These are phyloP conservation scores for Drosophila sproati DNA, from an alignment of 1,140 invertebrate genomes.

Conservation along the genomic window DNA sequence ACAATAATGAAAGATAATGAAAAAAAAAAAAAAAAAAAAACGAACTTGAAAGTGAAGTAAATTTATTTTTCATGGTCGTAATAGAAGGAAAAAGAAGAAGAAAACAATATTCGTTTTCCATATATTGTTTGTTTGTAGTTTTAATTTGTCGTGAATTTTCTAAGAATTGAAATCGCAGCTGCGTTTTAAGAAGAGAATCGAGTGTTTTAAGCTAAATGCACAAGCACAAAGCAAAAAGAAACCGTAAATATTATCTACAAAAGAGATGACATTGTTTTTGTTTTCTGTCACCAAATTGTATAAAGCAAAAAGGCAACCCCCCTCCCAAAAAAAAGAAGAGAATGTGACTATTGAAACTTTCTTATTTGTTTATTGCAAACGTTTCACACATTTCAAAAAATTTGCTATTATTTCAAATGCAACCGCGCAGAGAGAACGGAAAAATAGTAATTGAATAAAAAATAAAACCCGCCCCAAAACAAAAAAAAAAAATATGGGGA, in stretches of 20 bases:
- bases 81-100: constrained; percentile 35
- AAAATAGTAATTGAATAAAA: constrained; percentile 36
- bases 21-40: constrained; percentile 33
- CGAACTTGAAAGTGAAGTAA: constrained; percentile 1
- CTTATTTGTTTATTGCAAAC: constrained; percentile 27
- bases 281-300: constrained; percentile 59
- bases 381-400: constrained; percentile 16
- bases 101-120: constrained; percentile 40
- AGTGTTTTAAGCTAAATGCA: constrained; percentile 20
- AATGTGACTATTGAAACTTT: constrained; percentile 29
- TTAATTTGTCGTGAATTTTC: constrained; percentile 51
- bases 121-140: constrained; percentile 34
- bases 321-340: neutral
- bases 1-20: constrained; percentile 25
- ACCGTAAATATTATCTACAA: constrained; percentile 20
- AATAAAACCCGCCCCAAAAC: constrained; percentile 14
- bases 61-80: constrained; percentile 52
- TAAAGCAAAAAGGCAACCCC: constrained; percentile 37
- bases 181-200: constrained; percentile 3
- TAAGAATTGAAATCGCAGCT: constrained; percentile 26
- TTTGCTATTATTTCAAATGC: constrained; percentile 23
- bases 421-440: neutral
- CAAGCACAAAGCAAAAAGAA: constrained; percentile 34
- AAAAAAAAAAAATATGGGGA: constrained; percentile 5
- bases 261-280: constrained; percentile 21